Evolutionary conservation across 2,888 invertebrate genomes (phyloP).

Genomic region (Phasia obesa): DNA sequence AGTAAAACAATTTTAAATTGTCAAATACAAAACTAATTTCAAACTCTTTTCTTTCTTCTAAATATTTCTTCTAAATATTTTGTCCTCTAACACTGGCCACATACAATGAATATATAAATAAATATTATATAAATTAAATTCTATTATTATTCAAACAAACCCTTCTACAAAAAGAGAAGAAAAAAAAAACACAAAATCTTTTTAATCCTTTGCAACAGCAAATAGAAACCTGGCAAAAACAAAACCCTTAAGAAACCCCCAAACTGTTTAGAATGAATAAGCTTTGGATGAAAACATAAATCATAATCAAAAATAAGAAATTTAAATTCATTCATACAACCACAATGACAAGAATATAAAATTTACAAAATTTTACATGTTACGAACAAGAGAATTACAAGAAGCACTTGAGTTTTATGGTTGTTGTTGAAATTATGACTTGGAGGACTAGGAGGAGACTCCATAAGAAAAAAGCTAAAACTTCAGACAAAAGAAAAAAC

Average conservation of each 20-base stretch:
- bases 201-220: constrained; percentile 30
- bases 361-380: constrained; percentile 59
- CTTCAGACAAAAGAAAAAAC: constrained; percentile 25
- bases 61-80: constrained; percentile 16
- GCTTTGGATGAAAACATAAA: constrained; percentile 48
- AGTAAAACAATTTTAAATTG: constrained; percentile 8
- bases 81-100: neutral
- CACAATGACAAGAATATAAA: constrained; percentile 62
- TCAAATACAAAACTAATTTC: neutral
- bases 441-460: neutral
- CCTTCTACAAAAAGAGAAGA: neutral
- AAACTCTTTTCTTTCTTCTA: neutral
- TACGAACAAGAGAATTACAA: constrained; percentile 54
- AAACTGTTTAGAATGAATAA: neutral
- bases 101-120: constrained; percentile 39
- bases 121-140: constrained; percentile 21
- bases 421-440: constrained; percentile 48
- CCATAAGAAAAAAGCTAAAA: constrained; percentile 14
- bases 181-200: too few relatives aligned
- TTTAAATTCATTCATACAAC: constrained; percentile 57
- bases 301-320: constrained; percentile 61
- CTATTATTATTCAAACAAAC: constrained; percentile 26
- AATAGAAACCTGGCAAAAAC: neutral
- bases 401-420: constrained; percentile 59
- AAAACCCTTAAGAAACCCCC: constrained; percentile 24